Conservation (phyloP, 2,113 vertebrate species). For the Gobiocypris rarus region DNA sequence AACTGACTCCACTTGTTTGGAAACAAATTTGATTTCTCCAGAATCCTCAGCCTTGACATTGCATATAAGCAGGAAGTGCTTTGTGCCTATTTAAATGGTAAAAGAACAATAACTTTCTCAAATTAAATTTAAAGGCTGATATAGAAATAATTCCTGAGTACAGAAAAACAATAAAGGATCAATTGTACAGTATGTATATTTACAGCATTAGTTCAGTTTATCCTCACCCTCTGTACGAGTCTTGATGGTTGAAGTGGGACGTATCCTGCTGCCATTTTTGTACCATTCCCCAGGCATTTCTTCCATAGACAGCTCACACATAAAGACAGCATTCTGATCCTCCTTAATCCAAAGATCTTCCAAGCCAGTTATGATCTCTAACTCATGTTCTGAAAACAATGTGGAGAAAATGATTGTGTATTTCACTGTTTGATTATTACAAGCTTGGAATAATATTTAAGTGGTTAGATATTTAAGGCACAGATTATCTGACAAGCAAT, state of each 20-base stretch:
- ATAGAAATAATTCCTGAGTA: not conserved
- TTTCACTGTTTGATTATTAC: not conserved
- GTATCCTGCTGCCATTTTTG: conserved; percentile 77
- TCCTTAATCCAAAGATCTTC: conserved; percentile 81
- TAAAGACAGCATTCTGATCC: conserved; percentile 88
- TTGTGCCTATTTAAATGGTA: conserved; percentile 76
- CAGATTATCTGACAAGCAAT: too few relatives aligned
- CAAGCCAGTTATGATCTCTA: conserved; percentile 79
- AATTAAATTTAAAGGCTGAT: not conserved
- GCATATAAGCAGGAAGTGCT: conserved; percentile 88
- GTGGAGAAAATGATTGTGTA: not conserved
- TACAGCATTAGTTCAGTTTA: not conserved
- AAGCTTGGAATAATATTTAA: not conserved
- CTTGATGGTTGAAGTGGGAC: conserved; percentile 79
- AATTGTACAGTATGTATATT: not conserved
- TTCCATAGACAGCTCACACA: conserved; percentile 83
- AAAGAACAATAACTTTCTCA: not conserved
- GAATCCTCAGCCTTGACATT: conserved; percentile 80
- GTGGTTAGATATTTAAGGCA: too few relatives aligned
- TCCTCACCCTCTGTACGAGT: conserved; percentile 87
- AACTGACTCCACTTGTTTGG: conserved; percentile 76
- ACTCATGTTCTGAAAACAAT: conserved; percentile 75
- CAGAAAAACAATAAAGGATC: not conserved
- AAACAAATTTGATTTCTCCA: conserved; percentile 83
- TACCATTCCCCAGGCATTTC: conserved; percentile 83